Evolutionary conservation across 2,888 invertebrate genomes (phyloP), one percentile per base, ranked within the genome.

Genomic region (Acanthopleura granulata): DNA sequence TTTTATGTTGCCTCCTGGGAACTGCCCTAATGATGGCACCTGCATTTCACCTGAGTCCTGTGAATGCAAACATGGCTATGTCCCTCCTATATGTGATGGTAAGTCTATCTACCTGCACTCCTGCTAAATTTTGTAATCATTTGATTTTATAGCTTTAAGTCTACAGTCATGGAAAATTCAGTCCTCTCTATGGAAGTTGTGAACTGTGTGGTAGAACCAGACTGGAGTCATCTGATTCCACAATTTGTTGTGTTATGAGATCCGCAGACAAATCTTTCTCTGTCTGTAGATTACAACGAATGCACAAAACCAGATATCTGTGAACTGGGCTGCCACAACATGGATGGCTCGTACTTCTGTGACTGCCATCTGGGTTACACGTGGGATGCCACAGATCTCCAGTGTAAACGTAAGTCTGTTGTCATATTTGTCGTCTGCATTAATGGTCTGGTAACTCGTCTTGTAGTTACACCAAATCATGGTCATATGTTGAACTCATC

Each of bases 41-140:
- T 57, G 57, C 12, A 57, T 57, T 57, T 57, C 57, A 57, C 57
- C 57, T n/a, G 57, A 57, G 22, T 57, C 57, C 12, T 57, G 57
- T 12, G 6, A 57, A 57, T 57, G 57, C 22, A 57, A 57, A 57
- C 57, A 57, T 57, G 57, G 57, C 6, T 57, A 57, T 57, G 18
- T 57, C 4, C 57, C 57, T 6, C 57, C 57, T 6, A n/a, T 57
- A 22, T 57, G 57, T 57, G 57, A 57, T 22, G 57, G 57, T 57
- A 57, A 57, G 57, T 57, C 57, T 57, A 6, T 9, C 57, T 18
- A 15, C 51, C 51, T 51, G 51, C 57, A 12, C 57, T 22, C 57
- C 6, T 22, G 18, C 57, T 9, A 22, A 57, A 57, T 57, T 57
- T 57, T 57, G 18, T 51, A 18, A 51, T 18, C 51, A 51, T 18